phyloP scores from a whole-genome alignment of 2,113 vertebrate species.

The Protobothrops flavoviridis region DNA sequence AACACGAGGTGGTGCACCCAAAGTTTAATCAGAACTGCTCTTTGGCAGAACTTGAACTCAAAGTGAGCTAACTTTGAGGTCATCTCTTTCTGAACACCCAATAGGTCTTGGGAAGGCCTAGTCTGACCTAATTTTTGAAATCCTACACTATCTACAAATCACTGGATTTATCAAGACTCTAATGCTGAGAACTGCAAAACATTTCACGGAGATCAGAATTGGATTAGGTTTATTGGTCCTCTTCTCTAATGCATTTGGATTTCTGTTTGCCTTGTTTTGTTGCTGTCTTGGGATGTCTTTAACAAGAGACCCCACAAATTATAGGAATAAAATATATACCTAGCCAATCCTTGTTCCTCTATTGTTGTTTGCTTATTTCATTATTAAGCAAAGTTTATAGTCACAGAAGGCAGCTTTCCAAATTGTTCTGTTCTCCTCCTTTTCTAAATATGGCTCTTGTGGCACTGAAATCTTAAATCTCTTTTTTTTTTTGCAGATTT shows the following conservation, averaged over 20 bases:
- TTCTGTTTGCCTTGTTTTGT: not conserved
- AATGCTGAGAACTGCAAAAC: not conserved
- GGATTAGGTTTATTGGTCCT: not conserved
- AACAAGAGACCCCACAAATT: not conserved
- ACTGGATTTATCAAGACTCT: not conserved
- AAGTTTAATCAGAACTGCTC: slow-evolving; percentile 56
- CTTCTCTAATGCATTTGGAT: not conserved
- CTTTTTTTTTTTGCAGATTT: not conserved
- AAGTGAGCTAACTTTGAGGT: not conserved
- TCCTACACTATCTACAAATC: slow-evolving; percentile 1
- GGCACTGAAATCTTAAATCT: not conserved
- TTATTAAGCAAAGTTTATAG: not conserved
- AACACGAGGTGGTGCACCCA: slow-evolving; percentile 48
- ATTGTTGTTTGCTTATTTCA: not conserved
- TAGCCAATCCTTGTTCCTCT: not conserved
- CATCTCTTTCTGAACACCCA: slow-evolving; percentile 23
- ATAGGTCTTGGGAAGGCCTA: not conserved
- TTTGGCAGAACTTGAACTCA: slow-evolving; percentile 63
- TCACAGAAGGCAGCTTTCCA: not conserved
- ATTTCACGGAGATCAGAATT: not conserved
- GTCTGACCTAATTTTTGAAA: slow-evolving; percentile 32
- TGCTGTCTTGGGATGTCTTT: slow-evolving; percentile 2
- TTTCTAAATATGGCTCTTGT: not conserved
- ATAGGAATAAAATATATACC: not conserved
- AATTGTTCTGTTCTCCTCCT: not conserved